Conservation (phyloP, 30 jellyfish, hydroid and myxozoan species). For the Hydractinia echinata region DNA sequence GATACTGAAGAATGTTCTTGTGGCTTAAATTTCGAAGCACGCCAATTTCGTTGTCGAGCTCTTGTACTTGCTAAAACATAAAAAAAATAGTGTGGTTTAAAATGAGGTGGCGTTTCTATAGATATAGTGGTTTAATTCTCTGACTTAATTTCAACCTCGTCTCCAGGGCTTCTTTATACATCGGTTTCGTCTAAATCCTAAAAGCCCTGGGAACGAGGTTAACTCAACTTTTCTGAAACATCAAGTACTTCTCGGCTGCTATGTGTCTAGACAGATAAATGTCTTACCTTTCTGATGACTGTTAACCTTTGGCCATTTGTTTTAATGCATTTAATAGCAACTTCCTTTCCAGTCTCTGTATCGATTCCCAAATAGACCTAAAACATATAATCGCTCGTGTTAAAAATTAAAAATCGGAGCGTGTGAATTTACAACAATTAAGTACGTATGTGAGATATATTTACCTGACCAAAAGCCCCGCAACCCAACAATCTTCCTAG, state of each 20-base stretch:
- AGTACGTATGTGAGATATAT: background rate
- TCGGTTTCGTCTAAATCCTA: background rate
- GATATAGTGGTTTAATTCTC: too few relatives aligned
- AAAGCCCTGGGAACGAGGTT: too few relatives aligned
- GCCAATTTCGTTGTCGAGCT: slow-evolving; percentile 62
- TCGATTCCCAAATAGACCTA: slow-evolving; percentile 79
- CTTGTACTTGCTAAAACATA: slow-evolving; percentile 56
- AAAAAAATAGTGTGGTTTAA: background rate
- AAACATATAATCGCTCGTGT: background rate
- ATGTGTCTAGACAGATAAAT: background rate
- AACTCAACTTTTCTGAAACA: too few relatives aligned
- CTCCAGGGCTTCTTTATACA: background rate
- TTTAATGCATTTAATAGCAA: slow-evolving; percentile 61
- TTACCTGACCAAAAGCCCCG: slow-evolving; percentile 87
- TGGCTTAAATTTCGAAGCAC: slow-evolving; percentile 68
- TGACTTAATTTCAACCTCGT: too few relatives aligned
- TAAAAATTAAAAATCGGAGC: background rate
- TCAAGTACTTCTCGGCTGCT: too few relatives aligned
- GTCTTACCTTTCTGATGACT: slow-evolving; percentile 30
- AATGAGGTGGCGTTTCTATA: too few relatives aligned
- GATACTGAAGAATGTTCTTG: slow-evolving; percentile 56
- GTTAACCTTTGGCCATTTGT: slow-evolving; percentile 48
- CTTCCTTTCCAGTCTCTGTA: slow-evolving; percentile 41
- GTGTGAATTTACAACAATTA: background rate
- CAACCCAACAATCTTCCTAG: slow-evolving; percentile 76